phyloP scores from a whole-genome alignment of 2,113 vertebrate genomes.

The Vidua macroura region DNA sequence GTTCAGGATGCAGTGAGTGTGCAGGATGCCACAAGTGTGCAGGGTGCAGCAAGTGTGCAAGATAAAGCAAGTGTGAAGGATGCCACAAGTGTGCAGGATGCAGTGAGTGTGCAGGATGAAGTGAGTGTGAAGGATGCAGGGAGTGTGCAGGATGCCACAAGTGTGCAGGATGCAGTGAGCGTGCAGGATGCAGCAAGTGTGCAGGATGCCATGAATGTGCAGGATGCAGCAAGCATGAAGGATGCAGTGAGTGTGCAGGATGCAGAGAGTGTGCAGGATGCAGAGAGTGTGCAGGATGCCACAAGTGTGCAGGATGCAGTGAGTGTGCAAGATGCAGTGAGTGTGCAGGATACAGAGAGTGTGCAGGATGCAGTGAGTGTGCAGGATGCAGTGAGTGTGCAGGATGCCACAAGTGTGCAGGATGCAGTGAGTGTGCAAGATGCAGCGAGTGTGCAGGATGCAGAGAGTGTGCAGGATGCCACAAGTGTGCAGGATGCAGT shows the following conservation, averaged over 20 bases:
- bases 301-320: rapidly evolving
- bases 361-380: rapidly evolving
- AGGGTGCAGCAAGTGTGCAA: rapidly evolving
- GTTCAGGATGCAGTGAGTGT: no score
- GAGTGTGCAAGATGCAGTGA: rapidly evolving
- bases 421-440: rapidly evolving
- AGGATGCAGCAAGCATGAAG: rapidly evolving
- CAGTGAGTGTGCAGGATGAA: rapidly evolving
- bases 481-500: rapidly evolving
- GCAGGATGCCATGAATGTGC: rapidly evolving
- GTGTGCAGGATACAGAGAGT: rapidly evolving
- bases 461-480: neutral
- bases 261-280: rapidly evolving
- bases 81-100: rapidly evolving
- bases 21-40: rapidly evolving
- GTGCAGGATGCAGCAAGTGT: rapidly evolving
- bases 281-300: rapidly evolving
- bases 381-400: rapidly evolving
- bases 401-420: rapidly evolving
- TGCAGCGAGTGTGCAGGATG: rapidly evolving
- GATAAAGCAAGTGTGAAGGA: rapidly evolving
- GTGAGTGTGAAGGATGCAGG: rapidly evolving
- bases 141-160: rapidly evolving
- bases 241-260: rapidly evolving
- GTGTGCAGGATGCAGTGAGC: rapidly evolving